phyloP scores from a whole-genome alignment of 2,888 invertebrate species.

The Phlogophora meticulosa region DNA sequence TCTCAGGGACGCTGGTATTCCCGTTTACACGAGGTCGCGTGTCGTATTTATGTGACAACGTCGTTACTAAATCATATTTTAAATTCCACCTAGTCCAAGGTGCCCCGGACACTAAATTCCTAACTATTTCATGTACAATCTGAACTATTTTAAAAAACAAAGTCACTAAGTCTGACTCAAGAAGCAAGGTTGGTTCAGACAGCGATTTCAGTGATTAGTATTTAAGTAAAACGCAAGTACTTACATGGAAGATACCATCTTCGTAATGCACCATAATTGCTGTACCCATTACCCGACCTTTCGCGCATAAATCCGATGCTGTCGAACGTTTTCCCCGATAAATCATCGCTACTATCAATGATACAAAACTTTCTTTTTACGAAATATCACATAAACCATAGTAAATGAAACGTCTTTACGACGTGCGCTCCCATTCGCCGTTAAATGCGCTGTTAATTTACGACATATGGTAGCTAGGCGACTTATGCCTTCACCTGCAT shows the following conservation, averaged over 20 bases:
- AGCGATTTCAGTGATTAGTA: conserved; percentile 12
- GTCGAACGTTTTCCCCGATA: conserved; percentile 56
- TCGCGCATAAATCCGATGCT: conserved; percentile 37
- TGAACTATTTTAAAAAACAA: conserved; percentile 12
- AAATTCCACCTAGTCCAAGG: conserved; percentile 53
- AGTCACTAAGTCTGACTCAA: neutral
- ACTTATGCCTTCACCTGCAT: conserved; percentile 75
- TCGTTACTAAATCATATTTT: conserved; percentile 61
- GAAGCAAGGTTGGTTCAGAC: conserved; percentile 8
- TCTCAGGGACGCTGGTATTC: conserved; percentile 85
- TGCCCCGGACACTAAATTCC: conserved; percentile 26
- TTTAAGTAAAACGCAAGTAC: conserved; percentile 29
- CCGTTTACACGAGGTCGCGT: conserved; percentile 72
- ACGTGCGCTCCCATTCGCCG: conserved; percentile 54
- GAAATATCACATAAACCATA: conserved; percentile 54
- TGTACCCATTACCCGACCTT: conserved; percentile 41
- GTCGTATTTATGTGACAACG: conserved; percentile 71
- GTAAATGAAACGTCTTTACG: conserved; percentile 50
- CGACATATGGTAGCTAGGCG: conserved; percentile 70
- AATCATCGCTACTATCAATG: conserved; percentile 50
- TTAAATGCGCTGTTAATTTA: conserved; percentile 72
- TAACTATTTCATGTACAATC: conserved; percentile 10
- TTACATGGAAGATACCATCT: conserved; percentile 43
- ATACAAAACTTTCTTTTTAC: conserved; percentile 60
- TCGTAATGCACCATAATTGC: conserved; percentile 37